phyloP scores from a whole-genome alignment of 2,888 invertebrate species.

The Epinotia brunnichana region DNA sequence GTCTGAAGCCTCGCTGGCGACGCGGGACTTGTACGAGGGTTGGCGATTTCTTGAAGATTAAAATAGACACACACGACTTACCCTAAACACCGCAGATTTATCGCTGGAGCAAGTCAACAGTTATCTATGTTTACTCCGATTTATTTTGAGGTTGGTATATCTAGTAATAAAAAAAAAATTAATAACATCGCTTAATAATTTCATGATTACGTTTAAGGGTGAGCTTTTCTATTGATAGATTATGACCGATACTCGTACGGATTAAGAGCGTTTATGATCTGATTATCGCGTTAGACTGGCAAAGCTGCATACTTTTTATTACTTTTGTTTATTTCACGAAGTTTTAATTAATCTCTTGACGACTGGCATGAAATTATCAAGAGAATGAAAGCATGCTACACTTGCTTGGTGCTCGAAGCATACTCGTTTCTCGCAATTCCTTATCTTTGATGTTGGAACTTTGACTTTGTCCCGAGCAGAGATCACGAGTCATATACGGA shows the following conservation, averaged over 20 bases:
- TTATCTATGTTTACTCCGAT: slow-evolving; percentile 24
- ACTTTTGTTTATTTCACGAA: background rate
- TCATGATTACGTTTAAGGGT: background rate
- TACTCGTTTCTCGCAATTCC: background rate
- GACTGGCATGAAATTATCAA: background rate
- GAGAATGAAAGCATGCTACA: background rate
- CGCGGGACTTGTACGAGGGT: slow-evolving; percentile 12
- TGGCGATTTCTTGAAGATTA: slow-evolving; percentile 42
- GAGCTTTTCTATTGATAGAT: background rate
- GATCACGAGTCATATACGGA: background rate
- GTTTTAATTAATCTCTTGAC: background rate
- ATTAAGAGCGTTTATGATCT: background rate
- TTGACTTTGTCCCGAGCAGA: background rate
- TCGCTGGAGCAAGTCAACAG: slow-evolving; percentile 11
- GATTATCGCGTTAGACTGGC: background rate
- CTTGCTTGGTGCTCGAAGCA: no score
- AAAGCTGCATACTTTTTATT: background rate
- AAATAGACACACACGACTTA: slow-evolving; percentile 40
- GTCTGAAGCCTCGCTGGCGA: background rate
- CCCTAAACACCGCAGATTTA: slow-evolving; percentile 22
- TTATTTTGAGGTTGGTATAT: background rate
- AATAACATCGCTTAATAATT: background rate
- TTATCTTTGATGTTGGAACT: background rate
- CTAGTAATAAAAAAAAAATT: background rate
- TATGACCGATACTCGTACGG: no score